Evolutionary conservation across 1,140 invertebrate genomes (phyloP), one percentile per base, ranked within the genome.

Genomic region (Drosophila simulans): DNA sequence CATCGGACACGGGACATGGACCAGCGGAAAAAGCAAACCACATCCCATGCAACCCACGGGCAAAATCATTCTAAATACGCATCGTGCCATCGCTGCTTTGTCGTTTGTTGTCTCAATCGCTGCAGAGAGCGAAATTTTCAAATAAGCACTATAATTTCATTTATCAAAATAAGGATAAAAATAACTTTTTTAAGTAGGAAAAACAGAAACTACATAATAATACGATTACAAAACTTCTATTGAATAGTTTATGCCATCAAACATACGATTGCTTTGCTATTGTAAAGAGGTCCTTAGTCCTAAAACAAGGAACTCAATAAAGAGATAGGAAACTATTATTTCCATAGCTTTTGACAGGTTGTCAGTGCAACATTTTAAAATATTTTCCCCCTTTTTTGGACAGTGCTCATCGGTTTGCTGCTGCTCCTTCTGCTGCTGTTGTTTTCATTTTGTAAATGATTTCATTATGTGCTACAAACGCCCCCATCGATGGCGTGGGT

Each of bases 391-490:
- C 11, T 7, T 5, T 68, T 68, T 68, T 52, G 17, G 4, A 2
- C 43, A 65, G 64, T 68, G 64, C 37, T 25, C 37, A 17, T 35
- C 40, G 43, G 57, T 31, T 60, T 55, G 39, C 48, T 43, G 42
- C 46, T 60, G 45, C 46, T 55, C 45, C 43, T 66, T 40, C 12
- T 81, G 35, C 62, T 72, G 63, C 53, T 82, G 80, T 68, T 89
- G 73, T 78, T 84, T 90, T 90, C 85, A 80, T 80, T 84, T 89
- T 73, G 84, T 80, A 90, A 89, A 89, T 89, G 84, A 89, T 89
- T 89, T 89, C 80, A 89, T 89, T 89, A 89, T 90, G 77, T 77
- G 80, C 73, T 81, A 62, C 74, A 81, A 72, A 85, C 77, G 55
- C 62, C 51, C 27, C 58, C 62, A 42, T 60, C 73, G 63, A 45